Evolutionary conservation across 37 sponge, comb jelly and placozoan species (phyloP).

Genomic region (Petrosia ficiformis): DNA sequence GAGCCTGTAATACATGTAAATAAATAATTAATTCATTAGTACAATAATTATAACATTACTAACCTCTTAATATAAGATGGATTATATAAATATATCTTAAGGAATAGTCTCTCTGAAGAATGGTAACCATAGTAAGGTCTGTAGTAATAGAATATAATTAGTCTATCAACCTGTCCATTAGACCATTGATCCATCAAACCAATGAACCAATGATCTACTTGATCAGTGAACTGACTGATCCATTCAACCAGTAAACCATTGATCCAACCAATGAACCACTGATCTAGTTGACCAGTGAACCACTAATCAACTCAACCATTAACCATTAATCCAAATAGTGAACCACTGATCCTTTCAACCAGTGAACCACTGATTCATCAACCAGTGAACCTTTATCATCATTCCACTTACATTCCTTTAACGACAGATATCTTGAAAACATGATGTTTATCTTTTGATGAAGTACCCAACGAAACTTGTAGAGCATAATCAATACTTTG

Average conservation of each 20-base stretch:
- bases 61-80: constrained; percentile 69
- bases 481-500: constrained; percentile 76
- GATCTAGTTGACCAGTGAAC: too few species aligned
- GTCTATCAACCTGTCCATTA: neutral
- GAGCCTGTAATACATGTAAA: constrained; percentile 30
- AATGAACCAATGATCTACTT: too few species aligned
- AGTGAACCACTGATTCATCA: too few species aligned
- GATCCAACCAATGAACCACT: too few species aligned
- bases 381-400: too few species aligned
- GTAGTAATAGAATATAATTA: neutral
- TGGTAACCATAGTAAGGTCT: constrained; percentile 90
- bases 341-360: too few species aligned
- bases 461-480: constrained; percentile 51
- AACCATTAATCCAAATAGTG: too few species aligned
- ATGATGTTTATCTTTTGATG: constrained; percentile 26
- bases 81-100: constrained; percentile 84
- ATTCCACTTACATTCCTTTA: constrained; percentile 77
- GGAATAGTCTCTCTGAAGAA: constrained; percentile 44
- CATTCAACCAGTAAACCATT: too few species aligned
- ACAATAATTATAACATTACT: too few species aligned
- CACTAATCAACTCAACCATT: too few species aligned
- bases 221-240: neutral
- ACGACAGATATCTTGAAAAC: constrained; percentile 82
- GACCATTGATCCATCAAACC: too few species aligned
- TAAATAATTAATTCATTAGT: too few species aligned